Evolutionary conservation across 2,888 invertebrate species (phyloP), one percentile per base, ranked within the genome.

Genomic region (Scaeva pyrastri): DNA sequence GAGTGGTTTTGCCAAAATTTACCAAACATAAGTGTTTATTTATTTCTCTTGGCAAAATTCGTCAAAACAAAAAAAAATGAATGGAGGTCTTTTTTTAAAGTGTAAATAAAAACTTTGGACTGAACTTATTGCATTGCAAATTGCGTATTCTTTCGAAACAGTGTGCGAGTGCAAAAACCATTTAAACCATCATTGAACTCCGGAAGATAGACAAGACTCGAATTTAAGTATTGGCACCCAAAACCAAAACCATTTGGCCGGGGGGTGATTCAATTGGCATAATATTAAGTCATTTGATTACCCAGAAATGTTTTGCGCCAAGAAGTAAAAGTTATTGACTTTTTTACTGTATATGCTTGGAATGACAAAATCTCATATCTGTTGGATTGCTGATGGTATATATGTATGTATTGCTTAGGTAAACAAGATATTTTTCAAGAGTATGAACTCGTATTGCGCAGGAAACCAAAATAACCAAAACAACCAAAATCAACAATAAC

Each of bases 291-390:
- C 11, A 64, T 23, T 64, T 43, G 45, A 26, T 45, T 26, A 45
- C 4, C 43, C n/a, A 43, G 43, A 43, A 43, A 23, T n/a, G 10
- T 1, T 16, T 60, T 23, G 14, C 5, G 31, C 7, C 31, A 48
- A 31, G 64, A 64, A 64, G 64, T 64, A 64, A 64, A 64, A 64
- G 64, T 64, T 64, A 64, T 64, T 64, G 64, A 64, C 64, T 45
- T 64, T n/a, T n/a, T n/a, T n/a, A n/a, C n/a, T n/a, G 26, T 45
- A 10, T 23, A 41, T 41, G 60, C 41, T 41, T 60, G 60, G 23
- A 60, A 60, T 60, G 60, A 60, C 39, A 41, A 58, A 58, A 50
- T 36, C 21, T 11, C 8, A 39, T 31, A 31, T n/a, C n/a, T n/a
- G 2, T 5, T 31, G 31, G 31, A 31, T 31, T 31, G 5, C 31